These are phyloP conservation scores for Xanthorhoe spadicearia DNA, from an alignment of 2,888 invertebrate genomes.

Conservation along the genomic window DNA sequence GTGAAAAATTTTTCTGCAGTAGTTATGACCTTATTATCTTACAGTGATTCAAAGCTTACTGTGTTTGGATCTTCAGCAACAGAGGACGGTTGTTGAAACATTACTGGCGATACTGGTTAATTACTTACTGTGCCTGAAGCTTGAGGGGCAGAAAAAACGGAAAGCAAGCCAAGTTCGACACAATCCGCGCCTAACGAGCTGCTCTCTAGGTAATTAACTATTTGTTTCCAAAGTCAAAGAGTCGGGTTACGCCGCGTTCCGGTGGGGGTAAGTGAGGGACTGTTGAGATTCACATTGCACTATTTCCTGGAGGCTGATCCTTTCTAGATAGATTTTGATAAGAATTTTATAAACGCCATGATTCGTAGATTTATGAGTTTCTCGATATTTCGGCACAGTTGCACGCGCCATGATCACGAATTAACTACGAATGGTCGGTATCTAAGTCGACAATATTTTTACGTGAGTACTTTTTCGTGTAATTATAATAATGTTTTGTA, in stretches of 20 bases:
- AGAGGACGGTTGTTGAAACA: neutral
- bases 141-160: slow-evolving; percentile 51
- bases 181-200: slow-evolving; percentile 78
- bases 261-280: slow-evolving; percentile 43
- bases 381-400: no score
- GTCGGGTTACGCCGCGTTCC: slow-evolving; percentile 61
- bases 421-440: no score
- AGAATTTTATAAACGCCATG: no score
- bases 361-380: no score
- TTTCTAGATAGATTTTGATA: no score
- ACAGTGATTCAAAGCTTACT: neutral
- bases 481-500: no score
- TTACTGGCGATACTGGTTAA: slow-evolving; percentile 10
- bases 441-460: no score
- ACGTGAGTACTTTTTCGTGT: no score
- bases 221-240: slow-evolving; percentile 79
- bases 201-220: slow-evolving; percentile 80
- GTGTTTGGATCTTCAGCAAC: no score
- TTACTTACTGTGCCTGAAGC: slow-evolving; percentile 18
- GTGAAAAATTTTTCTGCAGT: no score
- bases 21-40: no score
- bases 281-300: slow-evolving; percentile 17
- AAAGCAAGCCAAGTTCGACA: slow-evolving; percentile 58
- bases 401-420: no score
- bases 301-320: neutral